These are phyloP conservation scores for Pangasius sanitwongsei DNA, from an alignment of 2,797 vertebrate genomes.

Conservation along the genomic window DNA sequence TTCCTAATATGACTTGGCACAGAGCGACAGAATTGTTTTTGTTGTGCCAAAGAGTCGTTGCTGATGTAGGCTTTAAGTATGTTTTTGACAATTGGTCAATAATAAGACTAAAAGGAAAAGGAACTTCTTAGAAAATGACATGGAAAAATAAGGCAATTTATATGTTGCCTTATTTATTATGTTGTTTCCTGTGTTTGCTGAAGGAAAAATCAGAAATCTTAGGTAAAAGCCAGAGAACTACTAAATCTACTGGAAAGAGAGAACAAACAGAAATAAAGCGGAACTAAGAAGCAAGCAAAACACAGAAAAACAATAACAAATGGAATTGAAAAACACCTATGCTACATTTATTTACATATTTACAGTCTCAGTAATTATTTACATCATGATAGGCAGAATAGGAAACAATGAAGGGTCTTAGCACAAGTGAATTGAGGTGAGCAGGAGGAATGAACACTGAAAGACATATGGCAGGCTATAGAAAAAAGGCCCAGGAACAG, in stretches of 20 bases:
- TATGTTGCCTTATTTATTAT: neutral
- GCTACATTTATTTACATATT: neutral
- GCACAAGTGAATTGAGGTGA: neutral
- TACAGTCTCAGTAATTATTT: neutral
- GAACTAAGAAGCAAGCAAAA: neutral
- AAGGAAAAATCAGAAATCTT: neutral
- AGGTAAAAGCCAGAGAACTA: neutral
- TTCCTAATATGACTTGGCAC: constrained; percentile 1
- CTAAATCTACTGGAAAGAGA: neutral
- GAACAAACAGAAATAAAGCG: neutral
- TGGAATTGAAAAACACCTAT: neutral
- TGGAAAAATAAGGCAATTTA: neutral
- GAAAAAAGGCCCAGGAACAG: neutral
- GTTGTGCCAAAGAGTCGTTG: neutral
- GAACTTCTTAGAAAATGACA: neutral
- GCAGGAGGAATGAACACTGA: neutral
- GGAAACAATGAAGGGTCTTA: neutral
- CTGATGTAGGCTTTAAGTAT: neutral
- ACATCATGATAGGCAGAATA: neutral
- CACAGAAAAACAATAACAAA: neutral
- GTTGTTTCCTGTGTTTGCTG: neutral
- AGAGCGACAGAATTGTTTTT: neutral
- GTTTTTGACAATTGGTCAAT: neutral
- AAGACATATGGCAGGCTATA: neutral
- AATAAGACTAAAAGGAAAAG: neutral